Evolutionary conservation across 2,113 vertebrate species (phyloP).

Genomic region (Aplodontia rufa): DNA sequence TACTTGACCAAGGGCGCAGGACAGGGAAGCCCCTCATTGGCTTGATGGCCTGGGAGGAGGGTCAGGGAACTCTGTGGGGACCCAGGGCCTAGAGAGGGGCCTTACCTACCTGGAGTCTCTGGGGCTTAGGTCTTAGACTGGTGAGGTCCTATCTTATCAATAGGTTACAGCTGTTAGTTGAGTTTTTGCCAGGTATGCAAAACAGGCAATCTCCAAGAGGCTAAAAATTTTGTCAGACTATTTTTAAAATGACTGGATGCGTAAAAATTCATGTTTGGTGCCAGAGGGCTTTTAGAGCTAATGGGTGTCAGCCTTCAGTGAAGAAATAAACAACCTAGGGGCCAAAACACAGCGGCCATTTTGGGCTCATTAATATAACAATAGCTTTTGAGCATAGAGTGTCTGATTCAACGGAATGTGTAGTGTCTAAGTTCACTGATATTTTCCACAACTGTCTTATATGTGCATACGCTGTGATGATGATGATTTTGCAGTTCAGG

Average conservation of each 20-base stretch:
- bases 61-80: neutral
- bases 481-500: no score
- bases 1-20: neutral
- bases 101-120: neutral
- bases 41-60: neutral
- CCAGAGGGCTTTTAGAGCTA: neutral
- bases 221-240: neutral
- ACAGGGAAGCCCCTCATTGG: neutral
- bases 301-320: neutral
- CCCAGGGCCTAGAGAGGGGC: neutral
- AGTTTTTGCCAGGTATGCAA: neutral
- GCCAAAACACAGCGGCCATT: neutral
- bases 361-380: neutral
- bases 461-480: neutral
- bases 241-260: conserved; percentile 27
- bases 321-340: neutral
- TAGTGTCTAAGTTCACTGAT: neutral
- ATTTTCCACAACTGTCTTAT: no score
- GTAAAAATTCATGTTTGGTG: neutral
- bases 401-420: neutral
- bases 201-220: neutral
- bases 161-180: neutral
- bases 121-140: neutral
- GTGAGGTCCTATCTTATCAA: neutral
- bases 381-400: neutral